phyloP scores from a whole-genome alignment of 2,113 vertebrate species.

The Amblyornis subalaris region DNA sequence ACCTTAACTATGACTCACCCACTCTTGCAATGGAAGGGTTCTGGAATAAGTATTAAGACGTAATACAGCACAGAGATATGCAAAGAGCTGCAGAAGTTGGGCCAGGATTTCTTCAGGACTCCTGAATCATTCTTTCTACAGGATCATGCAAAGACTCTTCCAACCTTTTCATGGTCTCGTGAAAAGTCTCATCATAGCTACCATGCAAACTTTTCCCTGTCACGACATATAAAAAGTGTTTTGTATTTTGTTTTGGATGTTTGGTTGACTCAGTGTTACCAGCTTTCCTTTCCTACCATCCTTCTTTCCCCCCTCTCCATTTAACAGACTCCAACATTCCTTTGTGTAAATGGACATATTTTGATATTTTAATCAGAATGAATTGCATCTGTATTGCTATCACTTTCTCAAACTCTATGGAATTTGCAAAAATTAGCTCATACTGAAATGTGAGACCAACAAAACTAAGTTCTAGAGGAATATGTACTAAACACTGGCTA shows the following conservation, averaged over 20 bases:
- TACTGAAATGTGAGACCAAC: background rate
- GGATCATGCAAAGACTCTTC: background rate
- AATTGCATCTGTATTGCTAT: background rate
- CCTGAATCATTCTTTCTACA: background rate
- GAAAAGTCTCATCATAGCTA: background rate
- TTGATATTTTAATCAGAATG: background rate
- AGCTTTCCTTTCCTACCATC: background rate
- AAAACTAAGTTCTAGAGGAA: background rate
- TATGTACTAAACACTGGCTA: background rate
- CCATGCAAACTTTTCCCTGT: background rate
- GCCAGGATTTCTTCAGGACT: background rate
- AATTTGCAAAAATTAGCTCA: background rate
- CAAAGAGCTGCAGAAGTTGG: background rate
- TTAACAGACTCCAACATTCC: background rate
- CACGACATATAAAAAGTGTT: background rate
- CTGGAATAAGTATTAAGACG: background rate
- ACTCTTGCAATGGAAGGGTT: background rate
- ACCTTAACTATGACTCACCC: background rate
- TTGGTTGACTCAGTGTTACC: background rate
- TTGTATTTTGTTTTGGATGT: background rate
- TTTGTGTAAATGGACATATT: background rate
- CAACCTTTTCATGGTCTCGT: background rate
- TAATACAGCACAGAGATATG: background rate
- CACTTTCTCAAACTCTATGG: background rate
- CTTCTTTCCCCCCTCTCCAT: fast-evolving